phyloP scores from a whole-genome alignment of 2,888 invertebrate species.

The Lampropteryx suffumata region DNA sequence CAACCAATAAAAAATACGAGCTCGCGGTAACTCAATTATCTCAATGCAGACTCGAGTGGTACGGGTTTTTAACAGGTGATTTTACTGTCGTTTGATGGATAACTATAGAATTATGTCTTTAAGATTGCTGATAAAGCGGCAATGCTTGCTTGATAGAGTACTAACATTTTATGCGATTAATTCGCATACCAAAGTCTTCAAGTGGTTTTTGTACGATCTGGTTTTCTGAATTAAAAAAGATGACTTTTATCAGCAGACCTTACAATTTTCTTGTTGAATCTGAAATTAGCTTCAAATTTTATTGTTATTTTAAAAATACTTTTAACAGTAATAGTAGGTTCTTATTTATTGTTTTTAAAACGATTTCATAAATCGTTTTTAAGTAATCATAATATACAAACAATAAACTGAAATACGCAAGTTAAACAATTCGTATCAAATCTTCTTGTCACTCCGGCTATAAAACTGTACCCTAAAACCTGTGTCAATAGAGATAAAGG shows the following conservation, averaged over 20 bases:
- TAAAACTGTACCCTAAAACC: slow-evolving; percentile 75
- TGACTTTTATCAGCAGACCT: no score
- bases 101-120: slow-evolving; percentile 10
- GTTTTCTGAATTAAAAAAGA: no score
- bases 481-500: slow-evolving; percentile 83
- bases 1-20: slow-evolving; percentile 15
- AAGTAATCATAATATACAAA: slow-evolving; percentile 2
- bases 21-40: slow-evolving; percentile 20
- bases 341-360: no score
- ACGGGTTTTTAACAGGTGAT: slow-evolving; percentile 22
- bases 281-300: no score
- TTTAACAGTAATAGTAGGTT: no score
- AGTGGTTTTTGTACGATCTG: no score
- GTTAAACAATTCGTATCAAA: slow-evolving; percentile 36
- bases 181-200: neutral
- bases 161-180: slow-evolving; percentile 11
- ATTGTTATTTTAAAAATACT: no score
- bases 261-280: no score
- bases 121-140: slow-evolving; percentile 9
- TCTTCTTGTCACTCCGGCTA: slow-evolving; percentile 61
- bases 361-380: neutral
- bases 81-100: slow-evolving; percentile 12
- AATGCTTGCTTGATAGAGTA: slow-evolving; percentile 7
- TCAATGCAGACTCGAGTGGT: slow-evolving; percentile 8
- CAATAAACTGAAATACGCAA: slow-evolving; percentile 4